phyloP scores from a whole-genome alignment of 2,888 invertebrate species.

The Stratiomys singularior region DNA sequence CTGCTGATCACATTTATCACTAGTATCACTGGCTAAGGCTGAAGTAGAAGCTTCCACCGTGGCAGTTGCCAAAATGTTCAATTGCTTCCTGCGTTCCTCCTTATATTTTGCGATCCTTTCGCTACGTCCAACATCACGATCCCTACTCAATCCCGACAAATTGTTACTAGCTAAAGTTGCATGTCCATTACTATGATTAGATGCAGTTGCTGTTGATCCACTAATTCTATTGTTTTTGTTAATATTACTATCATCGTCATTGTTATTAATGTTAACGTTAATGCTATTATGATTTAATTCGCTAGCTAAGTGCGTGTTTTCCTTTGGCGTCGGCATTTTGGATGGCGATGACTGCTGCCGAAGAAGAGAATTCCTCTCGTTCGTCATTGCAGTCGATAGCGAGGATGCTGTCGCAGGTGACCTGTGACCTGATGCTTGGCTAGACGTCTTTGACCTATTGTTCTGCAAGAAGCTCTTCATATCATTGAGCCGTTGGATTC shows the following conservation, averaged over 20 bases:
- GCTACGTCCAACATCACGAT: constrained; percentile 65
- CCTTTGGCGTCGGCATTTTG: constrained; percentile 43
- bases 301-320: constrained; percentile 49
- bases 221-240: constrained; percentile 58
- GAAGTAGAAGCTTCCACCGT: neutral
- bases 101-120: constrained; percentile 78
- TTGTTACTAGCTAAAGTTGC: neutral
- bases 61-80: constrained; percentile 63
- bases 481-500: neutral
- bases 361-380: neutral
- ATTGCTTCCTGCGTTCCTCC: constrained; percentile 76
- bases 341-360: neutral
- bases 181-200: constrained; percentile 30
- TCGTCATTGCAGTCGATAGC: neutral
- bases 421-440: neutral
- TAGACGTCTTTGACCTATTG: neutral
- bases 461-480: constrained; percentile 49
- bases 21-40: constrained; percentile 65
- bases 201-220: neutral
- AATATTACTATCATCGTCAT: constrained; percentile 26
- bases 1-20: constrained; percentile 20
- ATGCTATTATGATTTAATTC: constrained; percentile 48
- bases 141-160: neutral
- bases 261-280: constrained; percentile 58
- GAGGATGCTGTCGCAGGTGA: neutral